Conservation (phyloP, 2,113 vertebrate species). For the Spea bombifrons region DNA sequence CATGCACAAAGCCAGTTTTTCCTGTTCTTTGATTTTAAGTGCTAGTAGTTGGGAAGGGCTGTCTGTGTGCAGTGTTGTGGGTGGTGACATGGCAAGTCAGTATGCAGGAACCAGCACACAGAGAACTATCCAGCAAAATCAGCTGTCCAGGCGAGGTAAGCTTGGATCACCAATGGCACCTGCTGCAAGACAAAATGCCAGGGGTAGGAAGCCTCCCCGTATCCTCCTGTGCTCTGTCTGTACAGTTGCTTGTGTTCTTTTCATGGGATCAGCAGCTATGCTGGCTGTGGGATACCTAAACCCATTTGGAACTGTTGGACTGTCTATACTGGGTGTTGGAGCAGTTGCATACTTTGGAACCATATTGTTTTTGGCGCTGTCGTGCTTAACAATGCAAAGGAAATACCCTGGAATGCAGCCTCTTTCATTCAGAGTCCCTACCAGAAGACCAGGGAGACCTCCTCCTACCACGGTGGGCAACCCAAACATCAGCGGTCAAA, state of each 20-base stretch:
- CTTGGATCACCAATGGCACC: not conserved
- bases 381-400: constrained; percentile 29
- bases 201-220: constrained; percentile 33
- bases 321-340: constrained; percentile 34
- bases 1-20: constrained; percentile 29
- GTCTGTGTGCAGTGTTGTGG: not conserved
- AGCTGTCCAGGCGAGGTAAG: constrained; percentile 18
- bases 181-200: constrained; percentile 19
- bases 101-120: constrained; percentile 20
- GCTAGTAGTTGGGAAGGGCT: constrained; percentile 24
- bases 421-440: constrained; percentile 27
- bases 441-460: constrained; percentile 14
- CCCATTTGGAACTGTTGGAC: constrained; percentile 38
- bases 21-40: constrained; percentile 19
- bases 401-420: constrained; percentile 40
- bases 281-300: constrained; percentile 37
- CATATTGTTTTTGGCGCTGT: constrained; percentile 37
- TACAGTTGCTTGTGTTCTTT: constrained; percentile 23
- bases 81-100: constrained; percentile 9
- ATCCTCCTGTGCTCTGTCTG: constrained; percentile 31
- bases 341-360: constrained; percentile 30
- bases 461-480: not conserved
- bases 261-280: constrained; percentile 23
- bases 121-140: not conserved
- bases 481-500: constrained; percentile 19